Conservation (phyloP, 1,140 invertebrate genomes). For the Bilobella aurantiaca region DNA sequence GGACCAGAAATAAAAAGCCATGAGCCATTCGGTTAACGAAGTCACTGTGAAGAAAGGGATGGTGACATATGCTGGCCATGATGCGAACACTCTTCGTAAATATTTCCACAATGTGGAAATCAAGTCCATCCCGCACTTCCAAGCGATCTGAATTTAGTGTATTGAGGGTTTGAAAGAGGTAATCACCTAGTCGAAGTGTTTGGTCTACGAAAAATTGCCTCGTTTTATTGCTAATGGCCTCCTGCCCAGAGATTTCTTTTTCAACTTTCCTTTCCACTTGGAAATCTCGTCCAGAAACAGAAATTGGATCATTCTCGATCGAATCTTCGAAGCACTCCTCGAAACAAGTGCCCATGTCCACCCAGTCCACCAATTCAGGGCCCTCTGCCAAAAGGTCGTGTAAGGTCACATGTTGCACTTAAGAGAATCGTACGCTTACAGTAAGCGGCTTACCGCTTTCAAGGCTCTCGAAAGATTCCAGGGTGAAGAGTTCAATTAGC, state of each 20-base stretch:
- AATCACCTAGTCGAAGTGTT: conserved; percentile 23
- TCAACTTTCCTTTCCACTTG: not conserved
- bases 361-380: no score
- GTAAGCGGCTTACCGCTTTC: no score
- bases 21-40: conserved; percentile 16
- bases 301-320: not conserved
- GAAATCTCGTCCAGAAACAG: not conserved
- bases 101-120: conserved; percentile 16
- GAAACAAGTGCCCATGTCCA: not conserved
- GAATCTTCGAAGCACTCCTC: not conserved
- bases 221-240: no score
- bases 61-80: conserved; percentile 14
- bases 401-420: no score
- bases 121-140: conserved; percentile 8
- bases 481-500: no score
- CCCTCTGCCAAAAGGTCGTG: no score
- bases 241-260: not conserved
- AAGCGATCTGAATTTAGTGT: not conserved
- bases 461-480: no score
- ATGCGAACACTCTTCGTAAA: conserved; percentile 21
- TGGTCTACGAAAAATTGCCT: conserved; percentile 9
- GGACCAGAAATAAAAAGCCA: conserved; percentile 23
- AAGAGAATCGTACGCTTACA: no score
- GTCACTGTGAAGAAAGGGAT: conserved; percentile 19
- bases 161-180: conserved; percentile 19